phyloP scores from a whole-genome alignment of 2,797 vertebrate species.

The Tiaroga cobitis region DNA sequence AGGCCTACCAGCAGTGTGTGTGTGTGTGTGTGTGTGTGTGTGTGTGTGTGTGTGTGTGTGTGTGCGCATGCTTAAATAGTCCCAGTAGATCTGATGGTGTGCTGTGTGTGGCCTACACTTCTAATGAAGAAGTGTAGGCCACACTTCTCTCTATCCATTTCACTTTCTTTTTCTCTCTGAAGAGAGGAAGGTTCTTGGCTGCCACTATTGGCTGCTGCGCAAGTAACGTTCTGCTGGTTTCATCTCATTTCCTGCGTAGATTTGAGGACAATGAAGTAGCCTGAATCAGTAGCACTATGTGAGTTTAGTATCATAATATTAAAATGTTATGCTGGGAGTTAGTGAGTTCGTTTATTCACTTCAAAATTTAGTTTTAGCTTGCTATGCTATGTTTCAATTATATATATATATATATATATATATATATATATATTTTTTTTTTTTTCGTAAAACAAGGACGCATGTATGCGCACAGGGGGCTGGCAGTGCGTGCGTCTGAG shows the following conservation, averaged over 20 bases:
- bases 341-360: slow-evolving; percentile 5
- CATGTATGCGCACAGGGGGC: slow-evolving; percentile 4
- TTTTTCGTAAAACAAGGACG: background rate
- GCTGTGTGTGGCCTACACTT: slow-evolving; percentile 26
- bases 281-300: slow-evolving; percentile 28
- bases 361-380: background rate
- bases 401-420: too few species aligned
- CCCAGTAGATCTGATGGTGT: slow-evolving; percentile 37
- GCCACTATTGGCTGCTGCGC: slow-evolving; percentile 48
- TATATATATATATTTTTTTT: too few species aligned
- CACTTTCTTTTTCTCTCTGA: slow-evolving; percentile 11
- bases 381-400: background rate
- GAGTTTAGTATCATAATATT: slow-evolving; percentile 29
- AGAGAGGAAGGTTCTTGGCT: slow-evolving; percentile 46
- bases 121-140: slow-evolving; percentile 30
- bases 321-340: slow-evolving; percentile 23
- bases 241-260: slow-evolving; percentile 56
- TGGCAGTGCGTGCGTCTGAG: slow-evolving; percentile 35
- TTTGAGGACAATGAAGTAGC: slow-evolving; percentile 47
- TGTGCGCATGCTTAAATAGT: slow-evolving; percentile 26
- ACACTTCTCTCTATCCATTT: slow-evolving; percentile 6
- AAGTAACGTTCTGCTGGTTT: slow-evolving; percentile 53
- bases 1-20: slow-evolving; percentile 20
- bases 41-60: background rate
- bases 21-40: slow-evolving; percentile 8